phyloP scores from a whole-genome alignment of 2,888 invertebrate species.

The Acleris emargana region DNA sequence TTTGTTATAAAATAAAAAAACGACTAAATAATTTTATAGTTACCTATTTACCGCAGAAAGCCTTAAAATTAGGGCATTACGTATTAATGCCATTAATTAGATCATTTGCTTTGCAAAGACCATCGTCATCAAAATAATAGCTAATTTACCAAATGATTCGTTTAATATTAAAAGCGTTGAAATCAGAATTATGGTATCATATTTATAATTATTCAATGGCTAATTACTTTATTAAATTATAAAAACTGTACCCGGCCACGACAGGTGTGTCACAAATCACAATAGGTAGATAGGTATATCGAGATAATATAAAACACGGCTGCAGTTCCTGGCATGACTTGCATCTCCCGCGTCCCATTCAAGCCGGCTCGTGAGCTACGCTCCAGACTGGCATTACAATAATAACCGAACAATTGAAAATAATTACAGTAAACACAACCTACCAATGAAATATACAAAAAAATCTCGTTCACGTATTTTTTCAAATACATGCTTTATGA shows the following conservation, averaged over 20 bases:
- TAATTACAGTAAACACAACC: slow-evolving; percentile 38
- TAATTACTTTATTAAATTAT: background rate
- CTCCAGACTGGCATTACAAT: slow-evolving; percentile 16
- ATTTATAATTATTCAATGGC: background rate
- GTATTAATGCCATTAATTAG: too few relatives aligned
- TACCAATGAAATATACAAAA: background rate
- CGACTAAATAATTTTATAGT: too few relatives aligned
- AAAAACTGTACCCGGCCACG: background rate
- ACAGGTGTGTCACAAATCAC: slow-evolving; percentile 47
- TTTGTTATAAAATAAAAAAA: too few relatives aligned
- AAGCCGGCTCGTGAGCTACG: slow-evolving; percentile 38
- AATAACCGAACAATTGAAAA: slow-evolving; percentile 47
- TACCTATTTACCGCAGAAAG: too few relatives aligned
- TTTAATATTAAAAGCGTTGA: too few relatives aligned
- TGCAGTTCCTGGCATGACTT: slow-evolving; percentile 49
- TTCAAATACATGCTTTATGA: too few relatives aligned
- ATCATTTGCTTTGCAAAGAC: too few relatives aligned
- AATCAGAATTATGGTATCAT: background rate
- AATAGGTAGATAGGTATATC: slow-evolving; percentile 26
- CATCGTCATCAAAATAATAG: too few relatives aligned
- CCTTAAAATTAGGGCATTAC: too few relatives aligned
- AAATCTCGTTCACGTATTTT: background rate
- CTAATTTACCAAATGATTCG: too few relatives aligned
- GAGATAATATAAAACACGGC: slow-evolving; percentile 43
- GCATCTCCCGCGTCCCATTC: slow-evolving; percentile 38